phyloP scores from a whole-genome alignment of 2,888 invertebrate genomes.

The Strigamia maritima region DNA sequence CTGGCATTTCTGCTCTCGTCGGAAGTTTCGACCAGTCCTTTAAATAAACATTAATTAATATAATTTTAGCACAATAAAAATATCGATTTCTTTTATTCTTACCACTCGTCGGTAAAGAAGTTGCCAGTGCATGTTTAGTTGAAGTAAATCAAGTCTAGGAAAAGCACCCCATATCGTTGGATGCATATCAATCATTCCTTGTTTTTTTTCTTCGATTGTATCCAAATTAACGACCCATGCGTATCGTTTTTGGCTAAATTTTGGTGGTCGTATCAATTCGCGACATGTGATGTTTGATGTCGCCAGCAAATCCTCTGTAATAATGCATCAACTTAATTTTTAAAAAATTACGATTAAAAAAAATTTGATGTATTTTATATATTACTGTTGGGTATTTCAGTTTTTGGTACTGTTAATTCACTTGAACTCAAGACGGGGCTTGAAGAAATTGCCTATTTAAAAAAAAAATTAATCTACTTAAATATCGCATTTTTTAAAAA shows the following conservation, averaged over 20 bases:
- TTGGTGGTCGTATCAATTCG: conserved; percentile 45
- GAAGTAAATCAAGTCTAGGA: conserved; percentile 79
- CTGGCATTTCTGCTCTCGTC: conserved; percentile 77
- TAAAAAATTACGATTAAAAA: neutral
- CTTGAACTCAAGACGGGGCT: too few species aligned
- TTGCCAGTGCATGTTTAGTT: conserved; percentile 85
- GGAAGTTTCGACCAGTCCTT: conserved; percentile 72
- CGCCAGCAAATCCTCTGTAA: conserved; percentile 42
- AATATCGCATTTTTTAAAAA: too few species aligned
- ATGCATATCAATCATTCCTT: conserved; percentile 85
- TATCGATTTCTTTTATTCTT: conserved; percentile 48
- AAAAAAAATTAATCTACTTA: too few species aligned
- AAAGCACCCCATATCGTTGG: conserved; percentile 78
- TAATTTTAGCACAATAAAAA: conserved; percentile 27
- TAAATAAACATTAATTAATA: conserved; percentile 34
- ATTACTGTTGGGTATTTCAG: too few species aligned
- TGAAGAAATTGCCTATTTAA: too few species aligned
- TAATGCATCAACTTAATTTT: too few species aligned
- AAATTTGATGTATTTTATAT: too few species aligned
- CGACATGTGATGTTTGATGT: conserved; percentile 48
- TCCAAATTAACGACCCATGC: conserved; percentile 84
- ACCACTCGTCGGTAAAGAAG: conserved; percentile 71
- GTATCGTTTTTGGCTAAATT: conserved; percentile 65
- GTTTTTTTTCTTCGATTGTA: conserved; percentile 67
- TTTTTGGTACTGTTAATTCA: too few species aligned